These are phyloP conservation scores for Alcedo atthis DNA, from an alignment of 2,797 vertebrate species.

Conservation along the genomic window DNA sequence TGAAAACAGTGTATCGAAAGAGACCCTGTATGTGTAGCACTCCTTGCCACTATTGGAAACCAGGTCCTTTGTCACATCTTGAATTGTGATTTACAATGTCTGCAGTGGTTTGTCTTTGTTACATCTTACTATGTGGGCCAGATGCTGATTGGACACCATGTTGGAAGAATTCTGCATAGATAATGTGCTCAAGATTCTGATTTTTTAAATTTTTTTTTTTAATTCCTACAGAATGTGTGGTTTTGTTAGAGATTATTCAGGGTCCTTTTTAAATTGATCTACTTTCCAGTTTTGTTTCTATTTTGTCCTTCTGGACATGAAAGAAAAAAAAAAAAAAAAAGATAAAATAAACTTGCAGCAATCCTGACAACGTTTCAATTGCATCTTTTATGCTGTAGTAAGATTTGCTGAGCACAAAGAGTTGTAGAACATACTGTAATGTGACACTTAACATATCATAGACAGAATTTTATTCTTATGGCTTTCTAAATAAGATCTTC, in stretches of 20 bases:
- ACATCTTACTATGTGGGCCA: not conserved
- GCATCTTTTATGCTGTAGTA: not conserved
- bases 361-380: not conserved
- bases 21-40: no score
- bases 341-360: not conserved
- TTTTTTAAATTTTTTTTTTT: not conserved
- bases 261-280: not conserved
- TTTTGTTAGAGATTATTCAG: not conserved
- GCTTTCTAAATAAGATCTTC: not conserved
- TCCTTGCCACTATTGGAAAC: not conserved
- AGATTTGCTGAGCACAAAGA: not conserved
- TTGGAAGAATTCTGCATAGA: not conserved
- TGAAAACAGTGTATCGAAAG: not conserved
- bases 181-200: not conserved
- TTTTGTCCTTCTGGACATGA: not conserved
- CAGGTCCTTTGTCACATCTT: not conserved
- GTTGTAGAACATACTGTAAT: not conserved
- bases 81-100: not conserved
- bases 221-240: not conserved
- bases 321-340: not conserved
- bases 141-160: not conserved
- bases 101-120: not conserved
- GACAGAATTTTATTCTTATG: not conserved
- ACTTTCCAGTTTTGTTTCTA: not conserved
- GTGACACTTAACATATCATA: not conserved